Evolutionary conservation across 2,113 vertebrate species (phyloP).

Genomic region (Upupa epops): DNA sequence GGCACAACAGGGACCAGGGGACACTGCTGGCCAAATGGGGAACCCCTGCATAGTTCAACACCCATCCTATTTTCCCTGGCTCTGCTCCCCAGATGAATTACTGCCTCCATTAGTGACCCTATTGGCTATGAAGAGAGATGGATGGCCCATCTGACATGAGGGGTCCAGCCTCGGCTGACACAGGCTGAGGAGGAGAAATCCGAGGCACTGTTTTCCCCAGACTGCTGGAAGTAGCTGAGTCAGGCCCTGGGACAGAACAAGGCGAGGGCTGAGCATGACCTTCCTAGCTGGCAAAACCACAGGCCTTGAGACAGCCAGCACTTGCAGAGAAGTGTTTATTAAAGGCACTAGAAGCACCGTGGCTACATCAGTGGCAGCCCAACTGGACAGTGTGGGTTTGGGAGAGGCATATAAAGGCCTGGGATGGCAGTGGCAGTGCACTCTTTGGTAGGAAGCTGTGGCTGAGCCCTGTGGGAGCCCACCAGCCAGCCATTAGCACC

Average conservation of each 20-base stretch:
- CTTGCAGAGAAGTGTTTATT: conserved; percentile 64
- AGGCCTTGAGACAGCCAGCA: neutral
- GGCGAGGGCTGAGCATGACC: neutral
- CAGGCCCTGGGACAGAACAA: neutral
- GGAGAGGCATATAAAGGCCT: neutral
- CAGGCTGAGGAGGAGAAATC: neutral
- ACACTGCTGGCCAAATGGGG: rapidly evolving
- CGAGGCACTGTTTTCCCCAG: neutral
- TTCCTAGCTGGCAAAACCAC: neutral
- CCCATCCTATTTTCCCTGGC: neutral
- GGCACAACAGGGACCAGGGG: neutral
- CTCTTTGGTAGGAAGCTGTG: conserved; percentile 31
- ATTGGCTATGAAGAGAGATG: neutral
- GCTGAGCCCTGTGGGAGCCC: neutral
- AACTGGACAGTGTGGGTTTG: neutral
- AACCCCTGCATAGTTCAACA: neutral
- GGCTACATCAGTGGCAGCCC: conserved; percentile 26
- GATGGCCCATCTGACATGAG: rapidly evolving
- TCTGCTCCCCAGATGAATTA: neutral
- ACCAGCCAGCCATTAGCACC: neutral
- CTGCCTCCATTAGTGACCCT: rapidly evolving
- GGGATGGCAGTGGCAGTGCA: neutral
- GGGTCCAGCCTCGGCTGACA: neutral
- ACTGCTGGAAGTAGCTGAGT: conserved; percentile 17
- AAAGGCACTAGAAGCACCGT: conserved; percentile 63